phyloP scores from a whole-genome alignment of 2,797 vertebrate species.

The Melanotaenia pygmaea region DNA sequence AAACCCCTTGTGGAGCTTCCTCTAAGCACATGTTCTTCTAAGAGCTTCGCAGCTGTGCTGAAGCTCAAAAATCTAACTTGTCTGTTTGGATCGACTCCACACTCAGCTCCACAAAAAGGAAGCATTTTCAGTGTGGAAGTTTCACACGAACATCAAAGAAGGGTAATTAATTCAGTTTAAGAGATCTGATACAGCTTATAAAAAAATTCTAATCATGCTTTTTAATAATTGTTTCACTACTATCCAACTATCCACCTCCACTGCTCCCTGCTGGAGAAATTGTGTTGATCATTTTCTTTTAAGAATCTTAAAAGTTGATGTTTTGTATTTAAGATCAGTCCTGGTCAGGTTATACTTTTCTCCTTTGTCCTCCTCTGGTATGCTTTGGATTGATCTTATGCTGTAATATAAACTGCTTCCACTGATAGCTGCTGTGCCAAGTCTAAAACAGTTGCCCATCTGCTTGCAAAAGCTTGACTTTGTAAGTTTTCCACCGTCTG shows the following conservation, averaged over 20 bases:
- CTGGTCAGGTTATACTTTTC: background rate
- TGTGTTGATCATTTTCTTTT: background rate
- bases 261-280: background rate
- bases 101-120: background rate
- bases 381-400: background rate
- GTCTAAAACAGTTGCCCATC: background rate
- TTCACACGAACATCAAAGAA: slow-evolving; percentile 4
- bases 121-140: background rate
- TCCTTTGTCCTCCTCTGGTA: background rate
- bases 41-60: background rate
- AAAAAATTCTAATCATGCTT: background rate
- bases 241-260: background rate
- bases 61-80: background rate
- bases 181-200: background rate
- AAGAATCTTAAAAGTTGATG: background rate
- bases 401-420: background rate
- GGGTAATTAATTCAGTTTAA: slow-evolving; percentile 1
- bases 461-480: background rate
- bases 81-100: background rate
- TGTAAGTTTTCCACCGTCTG: background rate
- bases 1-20: slow-evolving; percentile 9
- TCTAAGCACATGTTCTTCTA: slow-evolving; percentile 21
- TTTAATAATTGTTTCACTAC: background rate
- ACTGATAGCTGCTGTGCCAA: background rate
- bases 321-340: background rate